A percentile compares a stretch with the other conserved stretches of the same genome.
These are phyloP conservation scores for Pseudomugil tenellus DNA, from an alignment of 2,797 vertebrate species.

Conservation along the genomic window DNA sequence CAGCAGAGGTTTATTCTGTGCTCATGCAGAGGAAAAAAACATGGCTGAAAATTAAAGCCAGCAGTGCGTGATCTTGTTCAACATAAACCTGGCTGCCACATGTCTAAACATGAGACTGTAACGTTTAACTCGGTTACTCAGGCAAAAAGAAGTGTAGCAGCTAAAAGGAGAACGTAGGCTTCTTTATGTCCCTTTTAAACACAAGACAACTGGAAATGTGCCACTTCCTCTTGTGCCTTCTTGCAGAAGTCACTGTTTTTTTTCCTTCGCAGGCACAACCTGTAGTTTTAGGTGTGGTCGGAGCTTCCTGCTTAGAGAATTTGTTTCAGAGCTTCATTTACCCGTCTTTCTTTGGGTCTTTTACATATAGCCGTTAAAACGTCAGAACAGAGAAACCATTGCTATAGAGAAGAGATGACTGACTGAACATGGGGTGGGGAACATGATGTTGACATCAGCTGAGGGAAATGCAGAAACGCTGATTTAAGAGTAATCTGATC, in stretches of 20 bases:
- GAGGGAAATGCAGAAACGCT: background rate
- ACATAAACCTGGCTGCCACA: constrained; percentile 14
- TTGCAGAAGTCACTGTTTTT: constrained; percentile 54
- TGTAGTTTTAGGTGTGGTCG: constrained; percentile 48
- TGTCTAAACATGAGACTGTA: constrained; percentile 25
- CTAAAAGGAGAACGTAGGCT: constrained; percentile 7
- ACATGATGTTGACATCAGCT: background rate
- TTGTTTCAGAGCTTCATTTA: constrained; percentile 7
- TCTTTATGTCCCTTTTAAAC: constrained; percentile 42
- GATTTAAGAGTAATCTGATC: background rate
- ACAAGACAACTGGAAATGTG: constrained; percentile 33
- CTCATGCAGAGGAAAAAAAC: background rate
- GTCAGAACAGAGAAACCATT: background rate
- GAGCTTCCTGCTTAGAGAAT: constrained; percentile 61
- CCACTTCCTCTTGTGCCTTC: constrained; percentile 38
- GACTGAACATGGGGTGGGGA: background rate
- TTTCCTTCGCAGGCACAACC: constrained; percentile 19
- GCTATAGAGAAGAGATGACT: background rate
- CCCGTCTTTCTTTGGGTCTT: constrained; percentile 1
- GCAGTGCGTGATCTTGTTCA: background rate
- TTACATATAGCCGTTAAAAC: background rate
- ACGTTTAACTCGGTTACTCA: constrained; percentile 9
- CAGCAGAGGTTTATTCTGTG: background rate
- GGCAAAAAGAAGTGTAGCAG: background rate
- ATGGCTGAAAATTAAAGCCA: background rate